phyloP scores from a whole-genome alignment of 2,113 vertebrate species.

The Loxodonta africana region DNA sequence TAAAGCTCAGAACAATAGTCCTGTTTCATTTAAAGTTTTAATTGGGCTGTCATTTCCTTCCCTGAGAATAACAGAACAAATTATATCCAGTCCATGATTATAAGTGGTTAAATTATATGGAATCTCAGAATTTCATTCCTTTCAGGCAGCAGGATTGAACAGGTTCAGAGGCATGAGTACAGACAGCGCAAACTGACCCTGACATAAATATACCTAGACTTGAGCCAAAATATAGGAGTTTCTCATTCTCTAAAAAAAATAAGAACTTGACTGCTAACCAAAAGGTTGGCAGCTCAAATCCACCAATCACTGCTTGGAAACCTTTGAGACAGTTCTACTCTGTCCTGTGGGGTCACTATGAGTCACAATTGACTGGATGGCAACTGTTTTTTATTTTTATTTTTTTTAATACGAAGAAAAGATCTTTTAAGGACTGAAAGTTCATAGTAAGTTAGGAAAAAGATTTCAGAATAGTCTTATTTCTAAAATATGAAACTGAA shows the following conservation, averaged over 20 bases:
- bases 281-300: no score
- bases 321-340: no score
- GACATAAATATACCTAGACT: not conserved
- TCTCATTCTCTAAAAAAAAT: not conserved
- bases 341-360: no score
- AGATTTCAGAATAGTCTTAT: not conserved
- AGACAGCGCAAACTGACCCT: not conserved
- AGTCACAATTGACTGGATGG: no score
- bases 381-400: no score
- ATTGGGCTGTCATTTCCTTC: not conserved
- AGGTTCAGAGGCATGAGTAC: not conserved
- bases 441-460: not conserved
- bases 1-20: not conserved
- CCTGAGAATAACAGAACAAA: constrained; percentile 32
- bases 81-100: not conserved
- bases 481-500: constrained; percentile 56
- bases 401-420: not conserved
- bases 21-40: not conserved
- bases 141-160: not conserved
- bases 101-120: not conserved
- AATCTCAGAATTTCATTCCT: not conserved
- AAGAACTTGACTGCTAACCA: no score
- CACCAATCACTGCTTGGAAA: no score
- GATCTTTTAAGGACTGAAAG: not conserved
- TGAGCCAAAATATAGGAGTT: not conserved